Percentiles rank a stretch among this genome's conserved stretches.
These are phyloP conservation scores for Gastrophysa polygoni DNA, from an alignment of 2,888 invertebrate species.

Conservation along the genomic window DNA sequence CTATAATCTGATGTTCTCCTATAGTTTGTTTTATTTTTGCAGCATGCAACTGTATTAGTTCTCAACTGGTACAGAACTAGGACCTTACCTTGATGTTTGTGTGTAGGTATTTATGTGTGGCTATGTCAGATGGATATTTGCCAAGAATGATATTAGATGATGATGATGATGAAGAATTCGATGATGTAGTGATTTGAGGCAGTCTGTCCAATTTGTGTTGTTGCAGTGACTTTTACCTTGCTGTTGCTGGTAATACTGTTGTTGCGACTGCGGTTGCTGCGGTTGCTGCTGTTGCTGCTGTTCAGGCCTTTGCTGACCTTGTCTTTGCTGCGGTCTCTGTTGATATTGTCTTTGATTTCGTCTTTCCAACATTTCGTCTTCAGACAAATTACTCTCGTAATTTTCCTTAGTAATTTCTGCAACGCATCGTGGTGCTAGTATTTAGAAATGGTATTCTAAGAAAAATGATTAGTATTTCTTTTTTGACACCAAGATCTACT, in stretches of 20 bases:
- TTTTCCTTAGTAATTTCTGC: constrained; percentile 84
- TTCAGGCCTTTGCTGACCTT: constrained; percentile 57
- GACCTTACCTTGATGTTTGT: constrained; percentile 11
- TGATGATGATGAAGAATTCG: background rate
- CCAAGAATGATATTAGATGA: background rate
- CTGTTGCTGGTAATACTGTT: constrained; percentile 45
- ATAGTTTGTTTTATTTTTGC: background rate
- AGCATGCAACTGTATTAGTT: constrained; percentile 3
- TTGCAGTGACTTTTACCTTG: constrained; percentile 37
- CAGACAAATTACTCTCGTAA: constrained; percentile 72
- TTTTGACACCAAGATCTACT: constrained; percentile 46
- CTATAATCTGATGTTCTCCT: background rate
- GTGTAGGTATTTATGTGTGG: constrained; percentile 1
- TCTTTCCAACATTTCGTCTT: constrained; percentile 66
- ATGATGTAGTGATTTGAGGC: constrained; percentile 8
- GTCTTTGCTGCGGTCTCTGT: constrained; percentile 50
- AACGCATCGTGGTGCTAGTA: constrained; percentile 57
- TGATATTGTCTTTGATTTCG: constrained; percentile 53
- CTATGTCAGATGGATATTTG: background rate
- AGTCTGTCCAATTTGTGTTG: constrained; percentile 1
- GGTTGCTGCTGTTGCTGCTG: constrained; percentile 56
- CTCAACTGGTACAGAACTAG: constrained; percentile 1
- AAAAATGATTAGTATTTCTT: constrained; percentile 47
- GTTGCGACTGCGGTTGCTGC: constrained; percentile 55
- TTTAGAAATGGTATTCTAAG: constrained; percentile 45